Conservation (phyloP, 1,140 invertebrate species). For the Apis laboriosa region DNA sequence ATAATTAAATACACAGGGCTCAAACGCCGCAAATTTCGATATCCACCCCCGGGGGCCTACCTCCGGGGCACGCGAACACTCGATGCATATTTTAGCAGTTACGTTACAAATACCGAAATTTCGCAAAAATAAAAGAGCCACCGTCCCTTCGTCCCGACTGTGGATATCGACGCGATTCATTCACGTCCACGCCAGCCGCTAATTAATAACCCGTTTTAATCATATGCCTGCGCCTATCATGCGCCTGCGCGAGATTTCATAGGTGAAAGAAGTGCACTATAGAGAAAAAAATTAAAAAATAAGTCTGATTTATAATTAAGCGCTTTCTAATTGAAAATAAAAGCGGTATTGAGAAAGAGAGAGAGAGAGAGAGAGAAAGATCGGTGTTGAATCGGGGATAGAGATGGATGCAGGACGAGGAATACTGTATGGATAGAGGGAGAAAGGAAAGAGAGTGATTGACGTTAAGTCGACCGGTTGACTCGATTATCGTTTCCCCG, state of each 20-base stretch:
- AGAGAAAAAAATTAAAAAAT: conserved; percentile 43
- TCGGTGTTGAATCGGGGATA: background rate
- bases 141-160: conserved; percentile 20
- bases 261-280: too few relatives aligned
- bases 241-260: conserved; percentile 47
- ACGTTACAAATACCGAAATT: conserved; percentile 45
- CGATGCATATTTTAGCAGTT: conserved; percentile 40
- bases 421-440: background rate
- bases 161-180: conserved; percentile 72
- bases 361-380: conserved; percentile 10
- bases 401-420: background rate
- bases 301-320: conserved; percentile 76
- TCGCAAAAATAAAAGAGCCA: conserved; percentile 62
- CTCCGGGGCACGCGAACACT: conserved; percentile 22
- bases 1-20: conserved; percentile 43
- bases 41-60: background rate
- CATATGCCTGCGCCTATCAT: too few relatives aligned
- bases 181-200: conserved; percentile 69
- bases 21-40: conserved; percentile 39
- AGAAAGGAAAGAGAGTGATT: conserved; percentile 56
- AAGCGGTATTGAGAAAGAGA: conserved; percentile 47
- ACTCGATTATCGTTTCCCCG: conserved; percentile 74
- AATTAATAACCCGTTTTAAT: conserved; percentile 79
- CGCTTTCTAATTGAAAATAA: conserved; percentile 50
- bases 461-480: conserved; percentile 75